Evolutionary conservation across 1,140 invertebrate genomes (phyloP), one percentile per base, ranked within the genome.

Genomic region (Platorchestia sp.): DNA sequence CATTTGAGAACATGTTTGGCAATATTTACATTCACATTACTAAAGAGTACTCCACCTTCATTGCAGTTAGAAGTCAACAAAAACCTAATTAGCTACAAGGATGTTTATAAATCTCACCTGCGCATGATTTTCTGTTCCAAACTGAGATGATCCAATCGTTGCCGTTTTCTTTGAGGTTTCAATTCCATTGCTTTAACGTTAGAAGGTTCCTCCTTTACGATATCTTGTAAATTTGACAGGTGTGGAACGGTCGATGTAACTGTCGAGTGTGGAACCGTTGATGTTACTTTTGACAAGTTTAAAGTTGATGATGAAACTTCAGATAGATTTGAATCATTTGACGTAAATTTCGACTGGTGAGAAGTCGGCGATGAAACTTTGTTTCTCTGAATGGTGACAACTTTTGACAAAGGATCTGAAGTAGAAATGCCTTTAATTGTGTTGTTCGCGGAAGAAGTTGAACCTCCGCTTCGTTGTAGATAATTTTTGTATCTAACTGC

Each of bases 81-180:
- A n/a, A n/a, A n/a, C n/a, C n/a, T n/a, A n/a, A n/a, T n/a, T n/a
- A n/a, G n/a, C n/a, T n/a, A n/a, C n/a, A n/a, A n/a, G n/a, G n/a
- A n/a, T n/a, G 27, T 36, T 75, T 1, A 75, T 75, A 22, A 75
- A 75, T 27, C 59, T 10, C 27, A 75, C 59, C 59, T 75, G 59
- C 59, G 59, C 27, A 75, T 19, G 3, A 75, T 75, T 75, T 75
- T 75, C 27, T 75, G 59, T 1, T 75, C 59, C 59, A 75, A 75
- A 75, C 59, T 75, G 59, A 89, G 87, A 41, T 89, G 87, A 44
- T 89, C 87, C n/a, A 89, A 27, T 36, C 87, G 87, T 44, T 89
- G 87, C 41, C 87, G 5, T 41, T 89, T 89, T 27, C 87, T 41
- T 42, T 89, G 87, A 89, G 87, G 87, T 43, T 89, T 89, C 87